A percentile compares a stretch with the other conserved stretches of the same genome.
phyloP scores from a whole-genome alignment of 2,888 invertebrate genomes.

The Sarcophaga rosellei region DNA sequence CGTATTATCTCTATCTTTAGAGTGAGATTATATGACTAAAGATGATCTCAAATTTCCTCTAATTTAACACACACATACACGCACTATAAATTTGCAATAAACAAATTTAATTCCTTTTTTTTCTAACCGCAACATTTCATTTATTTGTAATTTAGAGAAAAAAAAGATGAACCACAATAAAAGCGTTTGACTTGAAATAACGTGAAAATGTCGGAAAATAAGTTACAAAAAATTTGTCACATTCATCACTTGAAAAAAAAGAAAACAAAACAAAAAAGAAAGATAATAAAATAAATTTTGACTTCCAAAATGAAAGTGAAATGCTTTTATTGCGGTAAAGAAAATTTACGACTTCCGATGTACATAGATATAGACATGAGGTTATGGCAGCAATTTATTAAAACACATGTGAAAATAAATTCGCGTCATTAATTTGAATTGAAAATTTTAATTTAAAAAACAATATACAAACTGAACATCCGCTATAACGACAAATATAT shows the following conservation, averaged over 20 bases:
- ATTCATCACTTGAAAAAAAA: constrained; percentile 21
- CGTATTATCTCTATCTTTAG: constrained; percentile 6
- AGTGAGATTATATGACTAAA: constrained; percentile 17
- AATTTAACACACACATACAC: constrained; percentile 37
- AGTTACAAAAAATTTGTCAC: constrained; percentile 33
- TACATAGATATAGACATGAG: background rate
- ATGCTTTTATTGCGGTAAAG: constrained; percentile 15
- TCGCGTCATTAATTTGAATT: too few relatives aligned
- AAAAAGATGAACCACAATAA: constrained; percentile 14
- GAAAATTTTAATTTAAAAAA: too few relatives aligned
- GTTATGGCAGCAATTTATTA: constrained; percentile 87
- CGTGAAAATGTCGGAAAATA: constrained; percentile 16
- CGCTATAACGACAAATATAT: too few relatives aligned
- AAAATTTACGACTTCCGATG: constrained; percentile 38
- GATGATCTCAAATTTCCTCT: constrained; percentile 60
- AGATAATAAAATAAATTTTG: background rate
- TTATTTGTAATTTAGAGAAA: constrained; percentile 23
- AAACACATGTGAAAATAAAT: constrained; percentile 91
- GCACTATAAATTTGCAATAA: constrained; percentile 10
- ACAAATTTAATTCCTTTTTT: constrained; percentile 21
- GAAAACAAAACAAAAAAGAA: background rate
- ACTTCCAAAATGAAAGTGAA: constrained; percentile 6
- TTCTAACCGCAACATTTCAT: constrained; percentile 30
- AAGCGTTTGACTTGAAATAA: constrained; percentile 24
- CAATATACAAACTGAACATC: constrained; percentile 71